These are phyloP conservation scores for Trididemnum miniatum DNA, from an alignment of 23 tunicate species.

Conservation along the genomic window DNA sequence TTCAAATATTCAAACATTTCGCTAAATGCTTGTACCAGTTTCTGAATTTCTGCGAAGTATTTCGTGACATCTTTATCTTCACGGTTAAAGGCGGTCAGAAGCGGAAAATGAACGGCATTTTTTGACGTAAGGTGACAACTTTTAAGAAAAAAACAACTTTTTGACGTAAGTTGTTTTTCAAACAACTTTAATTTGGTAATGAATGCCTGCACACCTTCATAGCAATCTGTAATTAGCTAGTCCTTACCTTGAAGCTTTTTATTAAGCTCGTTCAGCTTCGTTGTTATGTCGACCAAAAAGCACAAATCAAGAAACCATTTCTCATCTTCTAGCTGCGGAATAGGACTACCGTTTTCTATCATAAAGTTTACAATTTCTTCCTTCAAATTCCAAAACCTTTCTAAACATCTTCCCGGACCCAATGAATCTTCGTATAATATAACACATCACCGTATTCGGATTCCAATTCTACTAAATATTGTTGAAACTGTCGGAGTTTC, in stretches of 20 bases:
- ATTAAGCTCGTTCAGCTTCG: too few relatives aligned
- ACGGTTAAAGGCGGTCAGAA: constrained; percentile 1
- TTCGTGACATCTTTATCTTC: constrained; percentile 14
- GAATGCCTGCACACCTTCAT: constrained; percentile 3
- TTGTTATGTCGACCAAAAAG: too few relatives aligned
- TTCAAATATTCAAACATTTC: neutral
- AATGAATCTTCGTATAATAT: constrained; percentile 4
- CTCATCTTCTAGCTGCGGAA: neutral
- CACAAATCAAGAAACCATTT: constrained; percentile 10
- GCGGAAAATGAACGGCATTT: constrained; percentile 3
- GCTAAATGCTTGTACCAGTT: constrained; percentile 4
- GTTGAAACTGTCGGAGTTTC: constrained; percentile 12
- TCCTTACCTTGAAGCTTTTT: too few relatives aligned
- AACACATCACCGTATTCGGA: neutral
- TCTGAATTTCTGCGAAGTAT: neutral
- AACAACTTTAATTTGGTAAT: neutral
- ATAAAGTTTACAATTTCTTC: constrained; percentile 4
- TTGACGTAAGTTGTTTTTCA: too few relatives aligned
- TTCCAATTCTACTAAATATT: constrained; percentile 10
- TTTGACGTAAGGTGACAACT: neutral
- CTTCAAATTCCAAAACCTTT: constrained; percentile 22
- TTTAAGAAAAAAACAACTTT: too few relatives aligned
- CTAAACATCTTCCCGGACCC: constrained; percentile 21
- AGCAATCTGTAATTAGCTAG: too few relatives aligned
- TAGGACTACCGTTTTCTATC: neutral